Evolutionary conservation across 2,797 vertebrate genomes (phyloP).

Genomic region (Sitta carolinensis): DNA sequence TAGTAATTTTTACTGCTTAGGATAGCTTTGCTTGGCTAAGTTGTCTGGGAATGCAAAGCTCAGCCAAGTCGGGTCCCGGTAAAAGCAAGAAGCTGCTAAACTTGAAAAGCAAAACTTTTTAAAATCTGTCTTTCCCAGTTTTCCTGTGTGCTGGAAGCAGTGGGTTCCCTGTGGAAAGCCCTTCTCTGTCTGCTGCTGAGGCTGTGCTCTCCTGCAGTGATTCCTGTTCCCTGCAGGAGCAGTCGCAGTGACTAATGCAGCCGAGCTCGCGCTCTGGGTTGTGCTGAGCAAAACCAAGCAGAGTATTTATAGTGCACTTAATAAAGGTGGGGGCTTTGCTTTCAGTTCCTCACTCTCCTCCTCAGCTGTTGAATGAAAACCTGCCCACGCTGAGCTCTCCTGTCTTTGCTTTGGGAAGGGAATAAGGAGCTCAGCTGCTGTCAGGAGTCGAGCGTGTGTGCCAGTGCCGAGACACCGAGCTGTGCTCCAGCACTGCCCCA

Average conservation of each 20-base stretch:
- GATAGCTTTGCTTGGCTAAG: neutral
- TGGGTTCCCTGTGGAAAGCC: neutral
- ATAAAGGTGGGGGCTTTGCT: constrained; percentile 41
- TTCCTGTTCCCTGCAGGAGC: neutral
- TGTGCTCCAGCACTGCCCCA: neutral
- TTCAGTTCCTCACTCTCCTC: neutral
- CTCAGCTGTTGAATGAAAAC: constrained; percentile 33
- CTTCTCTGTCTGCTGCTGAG: neutral
- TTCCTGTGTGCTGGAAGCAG: neutral
- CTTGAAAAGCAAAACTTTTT: neutral
- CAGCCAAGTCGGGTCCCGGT: neutral
- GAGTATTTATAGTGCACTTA: constrained; percentile 29
- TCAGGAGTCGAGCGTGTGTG: neutral
- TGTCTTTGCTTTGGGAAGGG: neutral
- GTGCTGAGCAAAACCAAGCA: neutral
- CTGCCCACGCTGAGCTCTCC: constrained; percentile 6
- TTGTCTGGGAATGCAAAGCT: fast-evolving
- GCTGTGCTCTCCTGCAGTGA: neutral
- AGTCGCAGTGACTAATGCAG: neutral
- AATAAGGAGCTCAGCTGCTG: neutral
- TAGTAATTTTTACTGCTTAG: neutral
- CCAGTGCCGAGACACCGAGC: fast-evolving
- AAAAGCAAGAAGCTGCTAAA: neutral
- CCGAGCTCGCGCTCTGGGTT: neutral
- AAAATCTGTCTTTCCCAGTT: fast-evolving